Evolutionary conservation across 2,888 invertebrate species (phyloP), one percentile per base, ranked within the genome.

Genomic region (Parnassius smintheus): DNA sequence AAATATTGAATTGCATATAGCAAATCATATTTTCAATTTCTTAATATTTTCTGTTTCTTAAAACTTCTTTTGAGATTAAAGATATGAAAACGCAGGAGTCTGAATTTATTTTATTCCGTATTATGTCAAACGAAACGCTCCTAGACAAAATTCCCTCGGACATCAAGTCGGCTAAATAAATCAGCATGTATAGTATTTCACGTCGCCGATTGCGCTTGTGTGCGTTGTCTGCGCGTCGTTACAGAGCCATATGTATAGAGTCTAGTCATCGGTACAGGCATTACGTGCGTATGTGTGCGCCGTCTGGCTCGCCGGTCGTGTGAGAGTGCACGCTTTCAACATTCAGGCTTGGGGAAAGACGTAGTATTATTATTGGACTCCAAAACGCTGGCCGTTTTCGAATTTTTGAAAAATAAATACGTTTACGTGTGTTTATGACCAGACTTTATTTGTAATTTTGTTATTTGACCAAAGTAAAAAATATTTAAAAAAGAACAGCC

Each of bases 211-310:
- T 49, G 22, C 66, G 59, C 57, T 56, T 64, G 68, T 63, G 70
- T 69, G 74, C 54, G 66, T 74, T 51, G 66, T 75, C 75, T 75
- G 70, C 70, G 51, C 65, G 18, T 25, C 18, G 1, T 4, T 44
- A 73, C 73, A 66, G 70, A 54, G 64, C 56, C 56, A 56, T 67
- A 67, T 62, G 70, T 67, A 72, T 46, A 65, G 72, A 51, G 66
- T 74, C 73, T 75, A 68, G 68, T 42, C 66, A 18, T 41, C 22
- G 1, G 8, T 41, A 71, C 73, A 66, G 70, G 72, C 10, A 70
- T 65, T 12, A 22, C 41, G 49, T 7, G 61, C 45, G 61, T 22
- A 8, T 49, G 64, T 61, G 57, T 54, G 61, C 55, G 50, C 54
- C 51, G 64, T 64, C 64, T 64, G 64, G 61, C 53, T 25, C 9